phyloP scores from a whole-genome alignment of 2,113 vertebrate genomes.

The Callospermophilus lateralis region DNA sequence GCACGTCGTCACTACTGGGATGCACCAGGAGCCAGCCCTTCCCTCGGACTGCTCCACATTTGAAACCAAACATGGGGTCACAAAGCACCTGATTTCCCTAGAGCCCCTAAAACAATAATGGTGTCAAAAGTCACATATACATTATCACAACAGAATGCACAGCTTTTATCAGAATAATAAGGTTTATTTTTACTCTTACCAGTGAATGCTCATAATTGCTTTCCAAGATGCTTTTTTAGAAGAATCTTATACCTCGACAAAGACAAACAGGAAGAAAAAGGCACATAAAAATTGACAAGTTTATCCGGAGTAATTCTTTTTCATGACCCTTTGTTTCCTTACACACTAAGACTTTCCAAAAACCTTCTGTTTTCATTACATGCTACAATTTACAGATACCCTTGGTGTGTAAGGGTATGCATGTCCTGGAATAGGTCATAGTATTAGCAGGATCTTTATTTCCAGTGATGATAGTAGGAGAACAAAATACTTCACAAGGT shows the following conservation, averaged over 20 bases:
- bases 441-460: slow-evolving; percentile 51
- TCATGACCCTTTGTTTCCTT: slow-evolving; percentile 42
- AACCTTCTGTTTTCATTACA: slow-evolving; percentile 67
- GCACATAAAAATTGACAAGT: background rate
- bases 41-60: accelerated
- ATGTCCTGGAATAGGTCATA: slow-evolving; percentile 44
- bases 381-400: slow-evolving; percentile 57
- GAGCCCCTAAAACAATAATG: background rate
- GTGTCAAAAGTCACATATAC: too few species aligned
- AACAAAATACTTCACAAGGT: slow-evolving; percentile 73
- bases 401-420: slow-evolving; percentile 51
- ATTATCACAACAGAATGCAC: background rate
- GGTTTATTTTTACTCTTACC: background rate
- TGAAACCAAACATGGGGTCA: background rate
- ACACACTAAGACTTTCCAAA: background rate
- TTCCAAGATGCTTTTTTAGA: background rate
- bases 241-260: background rate
- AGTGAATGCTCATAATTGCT: slow-evolving; percentile 17
- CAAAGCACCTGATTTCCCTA: background rate
- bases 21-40: accelerated
- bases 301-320: background rate
- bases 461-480: slow-evolving; percentile 60
- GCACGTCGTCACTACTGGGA: accelerated
- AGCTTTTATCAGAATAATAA: background rate
- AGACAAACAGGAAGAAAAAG: background rate